Evolutionary conservation across 2,797 vertebrate genomes (phyloP), one percentile per base, ranked within the genome.

Genomic region (Mormyrus hasselquistii): DNA sequence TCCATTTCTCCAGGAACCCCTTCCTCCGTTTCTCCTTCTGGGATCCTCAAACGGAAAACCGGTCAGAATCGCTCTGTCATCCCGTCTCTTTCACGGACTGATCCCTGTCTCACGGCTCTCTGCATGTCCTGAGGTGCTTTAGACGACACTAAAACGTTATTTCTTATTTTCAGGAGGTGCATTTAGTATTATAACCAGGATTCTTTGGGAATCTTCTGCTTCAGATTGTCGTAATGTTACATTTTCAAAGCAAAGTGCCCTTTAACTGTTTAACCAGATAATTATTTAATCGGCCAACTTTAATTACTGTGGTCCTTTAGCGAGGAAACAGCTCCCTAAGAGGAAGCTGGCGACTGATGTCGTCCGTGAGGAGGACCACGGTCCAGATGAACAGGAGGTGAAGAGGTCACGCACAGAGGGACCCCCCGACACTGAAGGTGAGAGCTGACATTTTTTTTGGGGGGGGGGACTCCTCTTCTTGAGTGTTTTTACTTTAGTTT

Each of bases 271-370:
- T 34, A 73, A 4, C 29, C 29, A 34, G 25, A 34, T 69, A 1
- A 34, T 34, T 34, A 10, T 73, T 73, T 1, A 34, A 73, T 12
- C 4, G 9, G 12, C 3, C 29, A 14, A 5, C 65, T 73, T 57
- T 73, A 73, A 34, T 34, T 34, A 34, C 22, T 34, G 65, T 62
- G n/a, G 44, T 22, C 10, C 52, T 88, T 82, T 91, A 98, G 97
- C 97, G 16, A 96, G 97, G 91, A 98, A 98, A 92, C 97, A 97
- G 93, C 93, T 98, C 86, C 96, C 96, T 0, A 98, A 97, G 93
- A 96, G 97, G 91, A 97, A 96, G 91, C 92, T 97, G 8, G 92
- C 95, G 0, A 93, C 95, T 25, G 92, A 88, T 90, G 65, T 88
- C 85, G 90, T 93, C 53, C 62, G 91, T 90, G 52, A 49, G 44